Evolutionary conservation across 2,797 vertebrate genomes (phyloP).

Genomic region (Sylvilagus floridanus): DNA sequence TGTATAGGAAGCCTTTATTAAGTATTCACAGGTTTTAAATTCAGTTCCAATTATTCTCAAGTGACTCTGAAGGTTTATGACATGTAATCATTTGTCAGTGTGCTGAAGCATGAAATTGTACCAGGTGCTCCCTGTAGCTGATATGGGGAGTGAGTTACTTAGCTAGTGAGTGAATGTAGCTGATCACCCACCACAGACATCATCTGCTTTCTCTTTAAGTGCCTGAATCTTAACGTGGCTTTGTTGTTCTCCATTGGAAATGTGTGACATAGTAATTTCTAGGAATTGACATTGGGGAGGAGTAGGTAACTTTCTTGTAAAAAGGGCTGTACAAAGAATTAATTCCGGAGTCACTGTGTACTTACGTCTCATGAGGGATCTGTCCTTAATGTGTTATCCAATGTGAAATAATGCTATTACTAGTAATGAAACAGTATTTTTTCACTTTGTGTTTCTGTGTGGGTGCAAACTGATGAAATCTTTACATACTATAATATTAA

Average conservation of each 20-base stretch:
- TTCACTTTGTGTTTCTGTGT: too few relatives aligned
- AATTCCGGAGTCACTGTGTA: too few relatives aligned
- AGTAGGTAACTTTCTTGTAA: neutral
- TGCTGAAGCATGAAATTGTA: slow-evolving; percentile 67
- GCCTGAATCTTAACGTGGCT: neutral
- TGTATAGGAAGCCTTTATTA: slow-evolving; percentile 43
- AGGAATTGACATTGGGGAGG: neutral
- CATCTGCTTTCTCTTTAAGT: slow-evolving; percentile 27
- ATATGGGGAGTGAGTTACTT: slow-evolving; percentile 30
- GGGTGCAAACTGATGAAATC: too few relatives aligned
- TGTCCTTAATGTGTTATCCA: too few relatives aligned
- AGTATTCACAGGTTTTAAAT: slow-evolving; percentile 47
- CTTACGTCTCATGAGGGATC: too few relatives aligned
- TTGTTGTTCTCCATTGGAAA: slow-evolving; percentile 34
- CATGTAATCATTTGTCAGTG: slow-evolving; percentile 68
- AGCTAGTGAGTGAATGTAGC: slow-evolving; percentile 33
- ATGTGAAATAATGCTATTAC: too few relatives aligned
- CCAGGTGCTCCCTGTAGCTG: neutral
- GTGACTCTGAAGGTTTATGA: slow-evolving; percentile 60
- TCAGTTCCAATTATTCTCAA: slow-evolving; percentile 67
- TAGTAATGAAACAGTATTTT: too few relatives aligned
- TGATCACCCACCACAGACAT: neutral
- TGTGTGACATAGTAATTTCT: slow-evolving; percentile 16
- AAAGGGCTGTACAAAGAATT: neutral
- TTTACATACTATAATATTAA: too few relatives aligned